Conservation (phyloP, 2,888 invertebrate genomes). For the Archips xylosteana region DNA sequence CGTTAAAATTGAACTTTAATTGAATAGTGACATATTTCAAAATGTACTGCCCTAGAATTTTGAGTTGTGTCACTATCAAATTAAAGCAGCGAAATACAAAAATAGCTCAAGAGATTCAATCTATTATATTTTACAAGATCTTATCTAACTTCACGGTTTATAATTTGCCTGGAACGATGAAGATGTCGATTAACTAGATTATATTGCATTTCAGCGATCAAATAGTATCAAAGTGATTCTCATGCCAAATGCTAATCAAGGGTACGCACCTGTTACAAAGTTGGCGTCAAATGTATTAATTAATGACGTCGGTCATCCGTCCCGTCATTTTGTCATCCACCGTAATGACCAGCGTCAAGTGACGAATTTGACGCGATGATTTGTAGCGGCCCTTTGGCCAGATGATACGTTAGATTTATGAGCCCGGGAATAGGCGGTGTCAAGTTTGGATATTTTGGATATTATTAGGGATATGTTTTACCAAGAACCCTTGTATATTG, state of each 20-base stretch:
- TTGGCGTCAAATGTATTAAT: conserved; percentile 67
- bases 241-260: background rate
- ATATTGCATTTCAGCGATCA: background rate
- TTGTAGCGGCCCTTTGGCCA: conserved; percentile 52
- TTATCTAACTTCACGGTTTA: too few species aligned
- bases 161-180: too few species aligned
- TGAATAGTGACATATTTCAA: too few species aligned
- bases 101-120: too few species aligned
- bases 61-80: too few species aligned
- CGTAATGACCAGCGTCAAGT: conserved; percentile 63
- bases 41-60: too few species aligned
- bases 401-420: conserved; percentile 42
- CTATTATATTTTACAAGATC: too few species aligned
- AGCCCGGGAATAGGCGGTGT: conserved; percentile 8
- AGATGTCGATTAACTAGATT: too few species aligned
- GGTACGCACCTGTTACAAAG: conserved; percentile 65
- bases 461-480: background rate
- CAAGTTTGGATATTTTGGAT: conserved; percentile 18
- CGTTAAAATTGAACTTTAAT: too few species aligned
- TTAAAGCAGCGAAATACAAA: too few species aligned
- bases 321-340: conserved; percentile 56
- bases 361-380: conserved; percentile 63
- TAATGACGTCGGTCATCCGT: conserved; percentile 59
- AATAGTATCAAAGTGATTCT: background rate
- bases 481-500: background rate